Base-by-base conservation (phyloP, 2,888 invertebrate genomes). In the Leistus spinibarbis region DNA sequence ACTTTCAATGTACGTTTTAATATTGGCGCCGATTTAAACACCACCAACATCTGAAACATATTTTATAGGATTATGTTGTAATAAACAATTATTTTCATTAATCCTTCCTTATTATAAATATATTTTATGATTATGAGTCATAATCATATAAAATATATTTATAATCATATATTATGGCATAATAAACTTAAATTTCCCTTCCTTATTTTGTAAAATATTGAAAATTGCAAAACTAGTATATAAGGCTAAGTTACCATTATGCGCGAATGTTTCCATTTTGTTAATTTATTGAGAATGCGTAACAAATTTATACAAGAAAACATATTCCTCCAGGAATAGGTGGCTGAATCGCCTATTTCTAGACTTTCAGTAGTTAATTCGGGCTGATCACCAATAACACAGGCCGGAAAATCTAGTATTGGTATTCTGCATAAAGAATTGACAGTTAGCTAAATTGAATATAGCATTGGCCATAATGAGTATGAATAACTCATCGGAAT, bases 221-320 rank as follows among this genome's bases (percentile, higher is more conserved):
- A n/a, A n/a, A n/a, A n/a, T n/a, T n/a, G n/a, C n/a, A n/a, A n/a
- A n/a, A n/a, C n/a, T n/a, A n/a, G n/a, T n/a, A n/a, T n/a, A n/a
- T n/a, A n/a, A n/a, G n/a, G n/a, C n/a, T n/a, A n/a, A n/a, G n/a
- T n/a, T 83, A 89, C 89, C 96, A 97, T 97, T 77, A 97, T 96
- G 78, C 99, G 91, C n/a, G 99, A 98, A 86, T 99, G 98, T 84
- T 99, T 99, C 97, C 99, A 98, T 86, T 99, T 99, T 57, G 98
- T 99, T 76, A 99, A 88, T 87, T 99, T 99, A 86, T 99, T 99
- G 71, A 99, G 89, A 80, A 99, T 96, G 80, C 99, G 90, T 77
- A 99, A 87, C 69, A 99, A 87, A 88, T 99, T 99, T 76, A 99
- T 97, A 83, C 98, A 98, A 2, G 98, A 96, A 86, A 98, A 99